Evolutionary conservation across 2,888 invertebrate species (phyloP), one percentile per base, ranked within the genome.

Genomic region (Aleiodes leptofemur): DNA sequence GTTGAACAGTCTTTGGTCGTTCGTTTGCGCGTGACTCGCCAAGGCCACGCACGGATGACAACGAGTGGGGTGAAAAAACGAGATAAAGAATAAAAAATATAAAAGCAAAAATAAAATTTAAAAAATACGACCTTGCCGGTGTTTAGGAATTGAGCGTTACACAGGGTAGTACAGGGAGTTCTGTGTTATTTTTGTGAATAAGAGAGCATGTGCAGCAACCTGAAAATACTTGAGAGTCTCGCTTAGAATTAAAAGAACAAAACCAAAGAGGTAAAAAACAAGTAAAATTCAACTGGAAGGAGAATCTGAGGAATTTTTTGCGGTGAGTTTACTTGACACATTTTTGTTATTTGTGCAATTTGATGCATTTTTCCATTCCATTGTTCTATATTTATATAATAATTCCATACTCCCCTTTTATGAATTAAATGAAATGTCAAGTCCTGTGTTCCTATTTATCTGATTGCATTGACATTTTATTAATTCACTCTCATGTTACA

Each of bases 1-100:
- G 51, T 50, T 53, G 51, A 68, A 23, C n/a, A 34, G 51, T 8
- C 56, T 34, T 31, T 50, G 48, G 9, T n/a, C 34, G 57, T 72
- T 59, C 69, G 72, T 38, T 72, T 76, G 76, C 78, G 76, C 75
- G 76, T 76, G 68, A 72, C 68, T 56, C 55, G 72, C 69, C 71
- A 74, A 76, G 73, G 72, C 75, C 70, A 74, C 69, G 69, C 69
- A 74, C 53, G 66, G 48, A 57, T 50, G 50, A 56, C 50, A 31
- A 55, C 66, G 56, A 53, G 53, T 61, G 69, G 68, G 53, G 50
- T 16, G 43, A 23, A 14, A 14, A 23, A 48, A 31, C 5, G 31
- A 59, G 48, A 23, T 31, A 11, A 31, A 69, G 55, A 56, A 59
- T 13, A 72, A 53, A 51, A 23, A 74, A 61, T 5, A 55, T 51